Percentiles rank a stretch among this genome's conserved stretches.
Conservation (phyloP, 2,797 vertebrate genomes). For the Tadarida brasiliensis region DNA sequence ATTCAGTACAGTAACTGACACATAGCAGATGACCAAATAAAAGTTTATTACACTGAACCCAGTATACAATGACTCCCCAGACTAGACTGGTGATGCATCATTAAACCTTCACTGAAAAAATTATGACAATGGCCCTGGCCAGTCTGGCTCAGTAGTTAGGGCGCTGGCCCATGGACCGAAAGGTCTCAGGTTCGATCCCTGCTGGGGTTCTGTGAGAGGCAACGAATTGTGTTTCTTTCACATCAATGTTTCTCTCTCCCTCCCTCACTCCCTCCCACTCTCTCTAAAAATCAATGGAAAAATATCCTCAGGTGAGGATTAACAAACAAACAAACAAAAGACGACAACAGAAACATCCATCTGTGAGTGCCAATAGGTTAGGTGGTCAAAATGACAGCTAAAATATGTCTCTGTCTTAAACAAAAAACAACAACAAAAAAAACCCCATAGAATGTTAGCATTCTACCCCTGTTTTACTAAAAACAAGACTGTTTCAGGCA, state of each 20-base stretch:
- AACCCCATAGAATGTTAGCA: neutral
- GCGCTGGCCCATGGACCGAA: no score
- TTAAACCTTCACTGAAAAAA: neutral
- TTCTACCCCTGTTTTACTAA: neutral
- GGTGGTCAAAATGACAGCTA: neutral
- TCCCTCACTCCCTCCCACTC: no score
- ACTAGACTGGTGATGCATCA: neutral
- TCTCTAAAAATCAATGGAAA: no score
- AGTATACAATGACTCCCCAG: neutral
- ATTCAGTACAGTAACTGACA: neutral
- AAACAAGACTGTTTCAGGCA: slow-evolving; percentile 1
- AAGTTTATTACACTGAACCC: slow-evolving; percentile 18
- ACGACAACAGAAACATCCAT: slow-evolving; percentile 3
- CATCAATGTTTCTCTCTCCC: no score
- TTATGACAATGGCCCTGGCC: no score
- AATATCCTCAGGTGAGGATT: no score
- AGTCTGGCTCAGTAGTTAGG: no score
- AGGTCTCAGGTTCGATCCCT: no score
- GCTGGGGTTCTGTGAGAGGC: no score
- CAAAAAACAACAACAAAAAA: neutral
- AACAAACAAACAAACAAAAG: no score
- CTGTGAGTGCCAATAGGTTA: neutral
- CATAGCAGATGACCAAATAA: neutral
- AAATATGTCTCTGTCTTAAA: neutral
- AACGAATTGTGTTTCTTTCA: no score